Percentiles rank a stretch among this genome's conserved stretches.
phyloP scores from a whole-genome alignment of 2,888 invertebrate genomes.

The Frankliniella intonsa region DNA sequence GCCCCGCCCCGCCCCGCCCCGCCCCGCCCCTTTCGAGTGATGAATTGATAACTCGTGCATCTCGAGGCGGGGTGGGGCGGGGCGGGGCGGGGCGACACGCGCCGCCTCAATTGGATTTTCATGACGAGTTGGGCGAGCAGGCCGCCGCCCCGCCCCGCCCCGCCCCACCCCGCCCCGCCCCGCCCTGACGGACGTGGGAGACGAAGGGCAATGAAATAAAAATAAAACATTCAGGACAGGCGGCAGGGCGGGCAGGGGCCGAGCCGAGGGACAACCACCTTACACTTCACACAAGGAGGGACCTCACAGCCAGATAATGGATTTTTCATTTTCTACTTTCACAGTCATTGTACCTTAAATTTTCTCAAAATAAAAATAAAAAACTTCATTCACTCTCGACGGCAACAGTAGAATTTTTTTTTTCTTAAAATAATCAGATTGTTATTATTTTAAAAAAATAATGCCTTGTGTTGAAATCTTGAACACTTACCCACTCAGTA shows the following conservation, averaged over 20 bases:
- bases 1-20: constrained; percentile 6
- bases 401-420: background rate
- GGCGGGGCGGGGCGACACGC: constrained; percentile 36
- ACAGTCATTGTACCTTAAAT: too few species aligned
- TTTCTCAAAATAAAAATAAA: too few species aligned
- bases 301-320: too few species aligned
- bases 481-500: constrained; percentile 29
- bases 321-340: too few species aligned
- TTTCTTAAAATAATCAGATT: background rate
- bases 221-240: too few species aligned
- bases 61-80: background rate
- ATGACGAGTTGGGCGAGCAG: constrained; percentile 22
- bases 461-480: too few species aligned
- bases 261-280: too few species aligned
- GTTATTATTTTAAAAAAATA: background rate
- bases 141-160: constrained; percentile 21
- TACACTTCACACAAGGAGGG: too few species aligned
- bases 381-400: background rate
- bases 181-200: too few species aligned
- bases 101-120: constrained; percentile 34
- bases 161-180: too few species aligned
- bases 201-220: too few species aligned
- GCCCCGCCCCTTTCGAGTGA: constrained; percentile 30
- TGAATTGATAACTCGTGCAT: constrained; percentile 31
- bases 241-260: too few species aligned